phyloP scores from a whole-genome alignment of 2,888 invertebrate species.

The Fissipunctia ypsillon region DNA sequence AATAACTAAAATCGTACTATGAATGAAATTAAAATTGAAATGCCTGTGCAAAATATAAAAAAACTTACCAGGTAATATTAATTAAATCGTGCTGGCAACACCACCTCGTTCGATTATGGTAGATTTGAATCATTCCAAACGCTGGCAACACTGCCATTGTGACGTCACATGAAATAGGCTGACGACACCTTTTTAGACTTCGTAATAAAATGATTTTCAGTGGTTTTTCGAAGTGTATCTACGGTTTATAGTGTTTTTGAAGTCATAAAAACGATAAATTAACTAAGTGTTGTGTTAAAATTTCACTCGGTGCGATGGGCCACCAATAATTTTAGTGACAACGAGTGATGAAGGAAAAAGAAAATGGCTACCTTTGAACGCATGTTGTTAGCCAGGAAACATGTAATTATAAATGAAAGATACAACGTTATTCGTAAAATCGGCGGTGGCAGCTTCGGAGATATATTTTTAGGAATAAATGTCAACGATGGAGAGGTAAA shows the following conservation, averaged over 20 bases:
- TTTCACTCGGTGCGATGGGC: conserved; percentile 83
- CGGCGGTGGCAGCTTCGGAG: conserved; percentile 99
- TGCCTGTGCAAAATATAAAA: background rate
- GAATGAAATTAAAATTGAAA: background rate
- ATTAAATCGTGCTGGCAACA: conserved; percentile 64
- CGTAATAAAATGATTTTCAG: conserved; percentile 84
- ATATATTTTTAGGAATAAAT: conserved; percentile 99
- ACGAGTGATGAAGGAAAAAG: conserved; percentile 87
- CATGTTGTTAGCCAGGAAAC: conserved; percentile 86
- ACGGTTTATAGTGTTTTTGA: conserved; percentile 80
- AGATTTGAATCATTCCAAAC: conserved; percentile 48
- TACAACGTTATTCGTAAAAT: conserved; percentile 99
- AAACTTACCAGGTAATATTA: conserved; percentile 36
- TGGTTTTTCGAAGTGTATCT: conserved; percentile 82
- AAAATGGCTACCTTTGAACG: conserved; percentile 89
- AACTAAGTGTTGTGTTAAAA: conserved; percentile 80
- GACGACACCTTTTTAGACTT: conserved; percentile 85
- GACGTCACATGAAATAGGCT: conserved; percentile 87
- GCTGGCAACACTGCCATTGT: conserved; percentile 85
- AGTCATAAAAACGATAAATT: conserved; percentile 79
- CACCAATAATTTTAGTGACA: conserved; percentile 83
- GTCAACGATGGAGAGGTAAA: conserved; percentile 96
- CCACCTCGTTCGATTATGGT: conserved; percentile 52
- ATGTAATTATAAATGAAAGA: conserved; percentile 94
- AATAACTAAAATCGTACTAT: background rate